Conservation (phyloP, 2,113 vertebrate genomes). For the Burhinus bistriatus region DNA sequence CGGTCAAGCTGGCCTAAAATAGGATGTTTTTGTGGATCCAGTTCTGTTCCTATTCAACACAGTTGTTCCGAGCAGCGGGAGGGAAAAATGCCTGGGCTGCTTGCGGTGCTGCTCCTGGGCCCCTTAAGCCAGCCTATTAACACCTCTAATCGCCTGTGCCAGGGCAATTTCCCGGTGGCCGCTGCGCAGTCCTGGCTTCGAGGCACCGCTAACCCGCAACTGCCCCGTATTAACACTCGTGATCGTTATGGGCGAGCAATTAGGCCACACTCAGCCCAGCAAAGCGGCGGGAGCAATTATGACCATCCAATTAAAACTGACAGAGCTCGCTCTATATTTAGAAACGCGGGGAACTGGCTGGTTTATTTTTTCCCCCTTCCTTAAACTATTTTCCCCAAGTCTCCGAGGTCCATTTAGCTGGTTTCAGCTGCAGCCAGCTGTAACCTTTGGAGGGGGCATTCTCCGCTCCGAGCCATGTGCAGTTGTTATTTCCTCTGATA, state of each 20-base stretch:
- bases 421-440: not conserved
- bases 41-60: not conserved
- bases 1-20: not conserved
- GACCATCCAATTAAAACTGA: constrained; percentile 21
- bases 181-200: not conserved
- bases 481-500: not conserved
- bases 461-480: not conserved
- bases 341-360: not conserved
- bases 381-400: not conserved
- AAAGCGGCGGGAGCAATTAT: constrained; percentile 23
- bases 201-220: not conserved
- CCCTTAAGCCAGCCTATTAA: constrained; percentile 40
- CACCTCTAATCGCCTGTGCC: constrained; percentile 44
- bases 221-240: not conserved
- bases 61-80: not conserved
- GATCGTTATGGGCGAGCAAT: constrained; percentile 18
- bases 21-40: not conserved
- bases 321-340: not conserved
- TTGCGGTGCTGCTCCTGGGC: not conserved
- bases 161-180: constrained; percentile 27
- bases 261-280: constrained; percentile 1
- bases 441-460: not conserved
- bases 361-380: not conserved
- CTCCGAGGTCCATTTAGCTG: not conserved
- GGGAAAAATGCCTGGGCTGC: not conserved